Percentiles rank a stretch among this genome's conserved stretches.
These are phyloP conservation scores for Trachelipus rathkii DNA, from an alignment of 1,140 invertebrate species.

Conservation along the genomic window DNA sequence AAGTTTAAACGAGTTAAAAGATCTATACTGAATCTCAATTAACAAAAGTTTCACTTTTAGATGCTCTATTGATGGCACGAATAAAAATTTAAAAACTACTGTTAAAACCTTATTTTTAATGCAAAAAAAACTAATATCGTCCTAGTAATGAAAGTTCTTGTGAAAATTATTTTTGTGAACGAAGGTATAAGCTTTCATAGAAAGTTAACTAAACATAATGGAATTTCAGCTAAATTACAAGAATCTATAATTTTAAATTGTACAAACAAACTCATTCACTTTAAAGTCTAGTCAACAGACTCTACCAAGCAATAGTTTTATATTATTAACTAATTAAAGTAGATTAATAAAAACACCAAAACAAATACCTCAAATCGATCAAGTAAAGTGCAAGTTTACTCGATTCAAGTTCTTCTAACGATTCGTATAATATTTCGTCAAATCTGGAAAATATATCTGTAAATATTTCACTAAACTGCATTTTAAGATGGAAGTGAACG, in stretches of 20 bases:
- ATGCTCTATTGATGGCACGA: slow-evolving; percentile 67
- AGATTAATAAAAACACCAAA: background rate
- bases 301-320: background rate
- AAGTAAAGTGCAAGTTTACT: slow-evolving; percentile 74
- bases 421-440: slow-evolving; percentile 66
- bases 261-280: background rate
- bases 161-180: background rate
- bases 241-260: background rate
- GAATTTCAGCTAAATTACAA: background rate
- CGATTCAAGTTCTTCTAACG: slow-evolving; percentile 69
- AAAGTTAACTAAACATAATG: background rate
- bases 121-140: background rate
- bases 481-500: too few species aligned
- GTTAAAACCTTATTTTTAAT: background rate
- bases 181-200: background rate
- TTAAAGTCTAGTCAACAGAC: too few species aligned
- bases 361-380: slow-evolving; percentile 60
- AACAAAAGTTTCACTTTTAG: too few species aligned
- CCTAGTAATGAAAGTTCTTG: background rate
- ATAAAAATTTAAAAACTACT: slow-evolving; percentile 23
- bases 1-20: too few species aligned
- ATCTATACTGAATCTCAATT: too few species aligned
- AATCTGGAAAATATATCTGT: slow-evolving; percentile 54
- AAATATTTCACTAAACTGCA: too few species aligned
- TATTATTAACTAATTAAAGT: background rate